Evolutionary conservation across 2,888 invertebrate genomes (phyloP).

Genomic region (Ferdinandea cuprea): DNA sequence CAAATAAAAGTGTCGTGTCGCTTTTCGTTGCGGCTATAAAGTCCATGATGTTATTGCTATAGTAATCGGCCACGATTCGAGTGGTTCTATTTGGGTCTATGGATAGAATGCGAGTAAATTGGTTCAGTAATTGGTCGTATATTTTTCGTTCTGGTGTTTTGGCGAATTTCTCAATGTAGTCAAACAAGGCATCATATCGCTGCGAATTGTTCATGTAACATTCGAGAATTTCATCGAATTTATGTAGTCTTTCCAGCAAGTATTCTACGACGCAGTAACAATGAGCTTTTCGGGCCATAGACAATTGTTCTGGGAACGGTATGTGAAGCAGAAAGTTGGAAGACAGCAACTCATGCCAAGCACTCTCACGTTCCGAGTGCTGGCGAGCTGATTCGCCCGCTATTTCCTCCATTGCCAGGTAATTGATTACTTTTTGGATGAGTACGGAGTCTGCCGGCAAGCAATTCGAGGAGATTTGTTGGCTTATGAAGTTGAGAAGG

Average conservation of each 20-base stretch:
- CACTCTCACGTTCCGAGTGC: constrained; percentile 89
- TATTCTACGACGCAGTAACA: constrained; percentile 89
- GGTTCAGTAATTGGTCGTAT: constrained; percentile 82
- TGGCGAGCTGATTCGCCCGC: constrained; percentile 82
- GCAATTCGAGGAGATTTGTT: constrained; percentile 85
- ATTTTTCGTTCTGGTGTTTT: constrained; percentile 82
- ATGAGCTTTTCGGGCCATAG: constrained; percentile 86
- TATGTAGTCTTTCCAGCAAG: constrained; percentile 86
- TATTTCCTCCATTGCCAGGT: constrained; percentile 84
- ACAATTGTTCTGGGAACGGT: constrained; percentile 85
- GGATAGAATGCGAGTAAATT: constrained; percentile 84
- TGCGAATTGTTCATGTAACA: constrained; percentile 88
- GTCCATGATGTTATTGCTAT: constrained; percentile 83
- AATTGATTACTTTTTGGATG: constrained; percentile 86
- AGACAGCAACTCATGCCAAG: constrained; percentile 88
- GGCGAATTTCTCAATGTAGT: constrained; percentile 84
- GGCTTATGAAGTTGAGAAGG: constrained; percentile 87
- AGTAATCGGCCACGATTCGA: constrained; percentile 86
- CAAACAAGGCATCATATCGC: constrained; percentile 86
- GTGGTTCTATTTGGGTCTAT: constrained; percentile 87
- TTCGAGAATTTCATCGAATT: constrained; percentile 86
- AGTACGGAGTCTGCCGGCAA: constrained; percentile 83
- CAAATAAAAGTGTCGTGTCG: constrained; percentile 82
- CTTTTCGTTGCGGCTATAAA: constrained; percentile 80
- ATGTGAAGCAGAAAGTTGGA: constrained; percentile 86